phyloP scores from a whole-genome alignment of 2,888 invertebrate genomes.

The Eilema sororculum region DNA sequence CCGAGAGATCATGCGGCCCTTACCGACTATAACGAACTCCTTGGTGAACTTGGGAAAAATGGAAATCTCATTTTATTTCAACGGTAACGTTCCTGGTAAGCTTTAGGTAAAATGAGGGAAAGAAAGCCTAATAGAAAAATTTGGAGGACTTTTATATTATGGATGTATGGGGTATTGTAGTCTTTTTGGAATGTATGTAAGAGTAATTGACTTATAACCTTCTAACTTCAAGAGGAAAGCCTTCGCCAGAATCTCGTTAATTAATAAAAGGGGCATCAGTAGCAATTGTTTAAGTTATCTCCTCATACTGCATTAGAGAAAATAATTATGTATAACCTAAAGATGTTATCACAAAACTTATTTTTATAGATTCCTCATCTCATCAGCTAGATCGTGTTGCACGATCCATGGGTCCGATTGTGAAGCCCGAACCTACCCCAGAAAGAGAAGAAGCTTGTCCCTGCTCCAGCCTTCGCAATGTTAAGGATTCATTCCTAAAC shows the following conservation, averaged over 20 bases:
- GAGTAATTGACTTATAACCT: no score
- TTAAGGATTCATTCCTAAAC: constrained; percentile 55
- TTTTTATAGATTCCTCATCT: constrained; percentile 37
- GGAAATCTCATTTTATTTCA: constrained; percentile 77
- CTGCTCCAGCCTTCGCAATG: constrained; percentile 61
- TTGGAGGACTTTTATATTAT: constrained; percentile 17
- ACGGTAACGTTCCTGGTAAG: constrained; percentile 69
- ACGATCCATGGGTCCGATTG: constrained; percentile 26
- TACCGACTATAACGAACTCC: constrained; percentile 74
- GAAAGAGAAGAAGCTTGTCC: constrained; percentile 64
- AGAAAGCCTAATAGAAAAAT: constrained; percentile 16
- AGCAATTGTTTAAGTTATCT: no score
- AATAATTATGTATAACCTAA: neutral
- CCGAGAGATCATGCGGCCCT: constrained; percentile 59
- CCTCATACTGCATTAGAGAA: neutral
- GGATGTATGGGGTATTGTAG: constrained; percentile 17
- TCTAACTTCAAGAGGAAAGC: no score
- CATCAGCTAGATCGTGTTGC: constrained; percentile 28
- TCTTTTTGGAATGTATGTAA: constrained; percentile 8
- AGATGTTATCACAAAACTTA: neutral
- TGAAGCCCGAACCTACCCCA: constrained; percentile 48
- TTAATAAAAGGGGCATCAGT: no score
- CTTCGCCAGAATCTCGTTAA: no score
- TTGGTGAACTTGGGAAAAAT: constrained; percentile 81
- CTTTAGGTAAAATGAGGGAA: constrained; percentile 24